These are phyloP conservation scores for Oreochromis grahami DNA, from an alignment of 2,797 vertebrate species.

Conservation along the genomic window DNA sequence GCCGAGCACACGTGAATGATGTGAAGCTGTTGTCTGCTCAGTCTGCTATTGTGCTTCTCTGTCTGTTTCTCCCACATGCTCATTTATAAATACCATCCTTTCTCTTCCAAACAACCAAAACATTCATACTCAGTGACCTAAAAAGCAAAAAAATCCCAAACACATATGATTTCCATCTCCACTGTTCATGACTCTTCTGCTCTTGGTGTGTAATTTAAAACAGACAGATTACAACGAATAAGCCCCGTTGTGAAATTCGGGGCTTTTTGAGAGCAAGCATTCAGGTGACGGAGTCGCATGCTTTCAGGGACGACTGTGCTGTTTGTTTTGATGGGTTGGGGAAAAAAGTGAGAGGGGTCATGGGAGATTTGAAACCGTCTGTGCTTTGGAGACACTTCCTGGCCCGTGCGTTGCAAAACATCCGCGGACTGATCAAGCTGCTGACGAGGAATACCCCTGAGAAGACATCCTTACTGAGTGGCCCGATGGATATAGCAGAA, in stretches of 20 bases:
- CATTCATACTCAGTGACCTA: conserved; percentile 35
- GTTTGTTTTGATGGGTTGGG: conserved; percentile 24
- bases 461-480: conserved; percentile 25
- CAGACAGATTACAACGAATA: conserved; percentile 27
- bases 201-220: conserved; percentile 39
- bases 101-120: conserved; percentile 39
- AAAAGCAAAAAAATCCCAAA: conserved; percentile 25
- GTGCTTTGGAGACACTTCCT: not conserved
- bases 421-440: not conserved
- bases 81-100: not conserved
- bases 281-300: not conserved
- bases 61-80: not conserved
- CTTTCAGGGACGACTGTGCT: not conserved
- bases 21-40: conserved; percentile 18
- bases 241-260: not conserved
- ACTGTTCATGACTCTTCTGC: conserved; percentile 13
- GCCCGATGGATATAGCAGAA: conserved; percentile 64
- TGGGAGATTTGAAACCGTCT: conserved; percentile 31
- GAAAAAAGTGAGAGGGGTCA: conserved; percentile 17
- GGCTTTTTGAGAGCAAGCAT: not conserved
- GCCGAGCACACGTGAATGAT: conserved; percentile 21
- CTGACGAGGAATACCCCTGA: conserved; percentile 40
- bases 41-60: conserved; percentile 8
- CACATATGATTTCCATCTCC: conserved; percentile 41
- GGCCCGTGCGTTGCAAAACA: conserved; percentile 17